phyloP scores from a whole-genome alignment of 2,797 vertebrate species.

The Alouatta caraya region DNA sequence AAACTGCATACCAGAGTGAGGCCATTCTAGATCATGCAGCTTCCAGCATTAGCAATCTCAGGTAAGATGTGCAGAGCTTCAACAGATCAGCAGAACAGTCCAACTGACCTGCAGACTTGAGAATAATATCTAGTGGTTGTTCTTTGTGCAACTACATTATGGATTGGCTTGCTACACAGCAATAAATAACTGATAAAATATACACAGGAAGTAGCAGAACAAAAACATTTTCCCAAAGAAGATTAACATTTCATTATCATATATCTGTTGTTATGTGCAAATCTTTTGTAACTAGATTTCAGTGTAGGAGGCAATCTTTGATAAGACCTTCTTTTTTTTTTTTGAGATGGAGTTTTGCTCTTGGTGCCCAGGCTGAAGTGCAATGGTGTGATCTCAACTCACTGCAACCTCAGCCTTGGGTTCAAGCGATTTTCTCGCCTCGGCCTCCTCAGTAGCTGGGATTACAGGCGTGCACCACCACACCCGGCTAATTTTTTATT shows the following conservation, averaged over 20 bases:
- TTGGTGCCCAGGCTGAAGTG: background rate
- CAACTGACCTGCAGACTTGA: background rate
- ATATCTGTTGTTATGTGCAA: background rate
- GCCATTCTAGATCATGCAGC: background rate
- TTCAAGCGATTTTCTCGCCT: background rate
- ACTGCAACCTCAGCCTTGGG: background rate
- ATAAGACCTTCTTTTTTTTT: background rate
- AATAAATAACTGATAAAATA: background rate
- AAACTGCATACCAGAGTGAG: background rate
- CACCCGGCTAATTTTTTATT: background rate
- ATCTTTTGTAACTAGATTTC: background rate
- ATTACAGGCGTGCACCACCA: background rate
- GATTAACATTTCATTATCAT: conserved; percentile 15
- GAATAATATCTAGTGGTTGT: background rate
- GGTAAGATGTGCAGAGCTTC: background rate
- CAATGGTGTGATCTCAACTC: background rate
- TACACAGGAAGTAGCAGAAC: background rate
- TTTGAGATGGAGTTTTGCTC: background rate
- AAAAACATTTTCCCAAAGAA: conserved; percentile 25
- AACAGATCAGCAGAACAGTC: background rate
- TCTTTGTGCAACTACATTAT: background rate
- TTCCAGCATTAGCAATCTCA: background rate
- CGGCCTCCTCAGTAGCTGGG: background rate
- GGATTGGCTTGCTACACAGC: background rate
- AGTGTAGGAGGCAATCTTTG: background rate